Conservation (phyloP, 2,888 invertebrate species). For the Parnassius apollo region DNA sequence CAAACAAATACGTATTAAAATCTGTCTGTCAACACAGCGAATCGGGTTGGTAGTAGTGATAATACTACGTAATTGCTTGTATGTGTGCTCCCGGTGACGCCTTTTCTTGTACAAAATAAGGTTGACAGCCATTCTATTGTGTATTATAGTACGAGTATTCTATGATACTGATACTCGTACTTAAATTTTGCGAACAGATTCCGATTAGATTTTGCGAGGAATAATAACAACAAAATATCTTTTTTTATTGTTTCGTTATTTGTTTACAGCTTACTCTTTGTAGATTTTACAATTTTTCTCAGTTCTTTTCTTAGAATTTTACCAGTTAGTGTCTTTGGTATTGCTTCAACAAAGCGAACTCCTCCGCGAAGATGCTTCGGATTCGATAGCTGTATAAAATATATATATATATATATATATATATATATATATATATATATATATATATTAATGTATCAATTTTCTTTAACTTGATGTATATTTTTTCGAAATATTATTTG, state of each 20-base stretch:
- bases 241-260: neutral
- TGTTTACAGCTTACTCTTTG: slow-evolving; percentile 39
- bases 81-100: no score
- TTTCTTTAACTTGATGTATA: neutral
- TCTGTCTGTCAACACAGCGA: no score
- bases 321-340: slow-evolving; percentile 86
- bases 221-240: no score
- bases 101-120: no score
- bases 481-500: neutral
- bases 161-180: no score
- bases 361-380: slow-evolving; percentile 86
- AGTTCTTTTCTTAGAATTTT: slow-evolving; percentile 84
- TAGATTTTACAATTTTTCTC: slow-evolving; percentile 37
- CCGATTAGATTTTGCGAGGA: no score
- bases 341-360: slow-evolving; percentile 82
- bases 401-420: neutral
- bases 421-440: neutral
- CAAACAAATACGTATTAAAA: no score
- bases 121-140: no score
- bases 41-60: no score
- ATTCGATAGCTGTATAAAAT: slow-evolving; percentile 68
- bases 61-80: no score
- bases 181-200: no score
- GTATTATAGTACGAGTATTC: no score
- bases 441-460: neutral